A percentile compares a stretch with the other conserved stretches of the same genome.
phyloP scores from a whole-genome alignment of 2,888 invertebrate species.

The Hoplodrina ambigua region DNA sequence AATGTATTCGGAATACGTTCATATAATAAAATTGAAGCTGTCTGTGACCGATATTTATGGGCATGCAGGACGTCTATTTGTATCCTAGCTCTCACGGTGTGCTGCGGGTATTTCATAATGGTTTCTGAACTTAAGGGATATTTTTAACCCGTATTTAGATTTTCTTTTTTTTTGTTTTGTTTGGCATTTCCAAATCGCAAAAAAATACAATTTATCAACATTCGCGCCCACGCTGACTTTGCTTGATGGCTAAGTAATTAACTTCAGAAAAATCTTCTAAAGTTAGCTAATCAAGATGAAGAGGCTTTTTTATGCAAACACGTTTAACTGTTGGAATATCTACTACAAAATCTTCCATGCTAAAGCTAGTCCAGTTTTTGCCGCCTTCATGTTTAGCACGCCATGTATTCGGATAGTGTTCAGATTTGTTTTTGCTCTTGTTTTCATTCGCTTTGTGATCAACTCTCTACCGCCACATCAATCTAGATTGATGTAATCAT shows the following conservation, averaged over 20 bases:
- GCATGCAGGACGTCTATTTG: conserved; percentile 47
- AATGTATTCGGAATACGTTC: conserved; percentile 56
- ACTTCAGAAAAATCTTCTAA: conserved; percentile 33
- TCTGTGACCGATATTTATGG: conserved; percentile 52
- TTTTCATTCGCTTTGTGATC: conserved; percentile 12
- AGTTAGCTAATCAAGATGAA: conserved; percentile 16
- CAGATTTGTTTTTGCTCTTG: conserved; percentile 10
- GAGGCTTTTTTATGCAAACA: conserved; percentile 18
- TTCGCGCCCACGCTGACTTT: conserved; percentile 26
- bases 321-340: conserved; percentile 5
- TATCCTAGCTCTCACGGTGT: conserved; percentile 27
- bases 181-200: background rate
- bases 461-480: background rate
- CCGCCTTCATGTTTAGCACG: background rate
- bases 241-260: conserved; percentile 43
- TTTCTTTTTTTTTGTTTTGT: background rate
- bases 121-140: conserved; percentile 3
- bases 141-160: background rate
- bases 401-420: conserved; percentile 2
- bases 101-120: conserved; percentile 17
- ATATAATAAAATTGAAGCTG: conserved; percentile 56
- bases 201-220: conserved; percentile 30
- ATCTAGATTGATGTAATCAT: background rate
- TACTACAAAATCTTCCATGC: background rate
- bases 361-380: conserved; percentile 1